A percentile compares a stretch with the other conserved stretches of the same genome.
phyloP scores from a whole-genome alignment of 2,888 invertebrate species.

The Apodemia hepburni region DNA sequence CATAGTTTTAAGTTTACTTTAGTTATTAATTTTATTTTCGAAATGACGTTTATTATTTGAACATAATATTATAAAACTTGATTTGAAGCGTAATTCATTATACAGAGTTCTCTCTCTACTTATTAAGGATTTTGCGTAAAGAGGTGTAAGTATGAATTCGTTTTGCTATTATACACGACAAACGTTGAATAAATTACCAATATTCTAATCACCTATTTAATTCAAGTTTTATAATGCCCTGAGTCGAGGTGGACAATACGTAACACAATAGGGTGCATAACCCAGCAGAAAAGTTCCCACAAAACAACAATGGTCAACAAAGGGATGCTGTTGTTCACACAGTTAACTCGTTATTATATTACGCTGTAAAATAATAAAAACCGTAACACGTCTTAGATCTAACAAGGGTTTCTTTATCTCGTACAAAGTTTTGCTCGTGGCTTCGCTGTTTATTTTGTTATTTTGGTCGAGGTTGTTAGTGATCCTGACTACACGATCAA shows the following conservation, averaged over 20 bases:
- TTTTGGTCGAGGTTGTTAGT: no score
- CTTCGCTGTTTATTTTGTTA: no score
- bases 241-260: not conserved
- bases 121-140: no score
- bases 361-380: conserved; percentile 46
- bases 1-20: no score
- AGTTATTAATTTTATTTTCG: no score
- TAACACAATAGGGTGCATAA: conserved; percentile 29
- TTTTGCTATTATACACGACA: not conserved
- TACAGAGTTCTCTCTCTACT: no score
- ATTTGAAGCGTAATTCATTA: no score
- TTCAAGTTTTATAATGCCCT: not conserved
- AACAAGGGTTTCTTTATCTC: conserved; percentile 22
- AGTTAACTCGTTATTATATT: conserved; percentile 68
- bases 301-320: conserved; percentile 68
- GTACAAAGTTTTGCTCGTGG: no score
- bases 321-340: conserved; percentile 80
- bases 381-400: conserved; percentile 7
- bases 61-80: no score
- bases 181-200: conserved; percentile 1
- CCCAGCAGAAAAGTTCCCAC: conserved; percentile 56
- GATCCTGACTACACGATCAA: no score
- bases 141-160: no score
- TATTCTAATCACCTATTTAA: conserved; percentile 1
- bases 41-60: no score